Evolutionary conservation across 2,797 vertebrate genomes (phyloP), one percentile per base, ranked within the genome.

Genomic region (Micromesistius poutassou): DNA sequence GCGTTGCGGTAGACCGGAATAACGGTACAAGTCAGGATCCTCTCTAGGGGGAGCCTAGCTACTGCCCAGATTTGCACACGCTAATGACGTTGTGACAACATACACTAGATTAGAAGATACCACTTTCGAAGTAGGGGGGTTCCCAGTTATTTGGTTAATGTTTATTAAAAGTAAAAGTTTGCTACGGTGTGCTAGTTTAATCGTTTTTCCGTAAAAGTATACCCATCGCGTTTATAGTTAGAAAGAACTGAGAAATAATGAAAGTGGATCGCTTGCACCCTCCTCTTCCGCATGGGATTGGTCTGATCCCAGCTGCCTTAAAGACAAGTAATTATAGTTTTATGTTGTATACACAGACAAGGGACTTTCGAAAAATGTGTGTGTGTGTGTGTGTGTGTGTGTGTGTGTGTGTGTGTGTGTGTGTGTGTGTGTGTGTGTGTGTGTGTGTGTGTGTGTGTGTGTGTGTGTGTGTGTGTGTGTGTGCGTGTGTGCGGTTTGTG

Each of bases 311-410:
- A 46, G 77, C 78, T 76, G 79, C 83, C 77, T 83, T 79, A 87
- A 91, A 91, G 85, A 90, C 91, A 93, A 90, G 90, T 90, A 90
- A 90, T 90, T 89, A 87, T 73, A 85, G 85, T 87, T 90, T 79
- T 76, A 78, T 83, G 85, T 74, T 74, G 73, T 74, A n/a, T 83
- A 82, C 71, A 76, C 76, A 77, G 80, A 80, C 79, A 80, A 74
- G 86, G 84, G 74, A 33, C 74, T 86, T 84, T 85, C 46, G 84
- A 74, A 84, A 84, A 77, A 75, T 79, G 83, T 68, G 16, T 12
- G 79, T 78, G 14, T 42, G 77, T 25, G 66, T 40, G 75, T 71
- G 22, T 36, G 19, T 25, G 35, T 73, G 19, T 25, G 35, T 73
- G 28, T 62, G 42, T 46, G 71, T 74, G 55, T 72, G 22, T 25